A percentile compares a stretch with the other conserved stretches of the same genome.
Evolutionary conservation across 35 echinoderm and acorn worm genomes (phyloP).

Genomic region (Diadema setosum): DNA sequence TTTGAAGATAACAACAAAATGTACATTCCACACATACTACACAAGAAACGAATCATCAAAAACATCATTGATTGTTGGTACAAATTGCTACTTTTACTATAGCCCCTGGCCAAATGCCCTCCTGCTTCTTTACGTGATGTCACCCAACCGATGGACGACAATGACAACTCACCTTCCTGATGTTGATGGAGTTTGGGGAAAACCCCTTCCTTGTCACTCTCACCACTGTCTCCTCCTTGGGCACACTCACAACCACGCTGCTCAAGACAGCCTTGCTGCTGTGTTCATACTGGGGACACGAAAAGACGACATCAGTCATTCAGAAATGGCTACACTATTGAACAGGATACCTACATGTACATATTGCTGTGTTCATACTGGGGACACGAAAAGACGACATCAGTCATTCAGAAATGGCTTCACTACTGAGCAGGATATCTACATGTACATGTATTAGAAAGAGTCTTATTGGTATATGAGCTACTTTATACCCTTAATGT

Average conservation of each 20-base stretch:
- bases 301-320: not conserved
- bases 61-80: no score
- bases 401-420: not conserved
- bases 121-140: no score
- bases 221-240: conserved; percentile 17
- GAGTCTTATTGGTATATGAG: no score
- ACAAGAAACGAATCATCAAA: no score
- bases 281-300: conserved; percentile 50
- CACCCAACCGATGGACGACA: no score
- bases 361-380: conserved; percentile 80
- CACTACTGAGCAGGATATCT: not conserved
- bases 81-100: no score
- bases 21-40: no score
- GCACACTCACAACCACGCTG: conserved; percentile 65
- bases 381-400: not conserved
- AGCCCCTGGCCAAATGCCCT: no score
- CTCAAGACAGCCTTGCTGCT: conserved; percentile 63
- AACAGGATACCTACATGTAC: not conserved
- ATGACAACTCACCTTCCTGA: conserved; percentile 16
- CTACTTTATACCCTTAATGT: no score
- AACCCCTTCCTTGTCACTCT: conserved; percentile 54
- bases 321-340: not conserved
- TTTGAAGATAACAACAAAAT: no score
- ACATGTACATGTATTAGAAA: conserved; percentile 1
- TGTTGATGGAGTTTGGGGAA: conserved; percentile 45